Conservation (phyloP, 2,888 invertebrate species). For the Pyrrhosoma nymphula region DNA sequence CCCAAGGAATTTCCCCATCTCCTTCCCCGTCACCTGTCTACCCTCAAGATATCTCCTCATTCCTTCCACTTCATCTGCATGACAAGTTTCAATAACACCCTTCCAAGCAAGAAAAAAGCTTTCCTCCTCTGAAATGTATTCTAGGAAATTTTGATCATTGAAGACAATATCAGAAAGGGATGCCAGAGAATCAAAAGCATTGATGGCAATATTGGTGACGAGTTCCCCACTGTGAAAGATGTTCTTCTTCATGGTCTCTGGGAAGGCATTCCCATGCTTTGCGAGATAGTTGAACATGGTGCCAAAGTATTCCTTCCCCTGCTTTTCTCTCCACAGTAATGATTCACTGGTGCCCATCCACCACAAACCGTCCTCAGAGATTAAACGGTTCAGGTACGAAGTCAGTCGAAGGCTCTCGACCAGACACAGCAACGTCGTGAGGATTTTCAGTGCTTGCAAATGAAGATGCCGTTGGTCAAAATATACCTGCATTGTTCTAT, state of each 20-base stretch:
- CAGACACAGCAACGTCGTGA: not conserved
- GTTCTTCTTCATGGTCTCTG: not conserved
- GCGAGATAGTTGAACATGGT: not conserved
- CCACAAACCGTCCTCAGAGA: not conserved
- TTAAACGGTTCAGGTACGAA: not conserved
- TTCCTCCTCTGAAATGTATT: not conserved
- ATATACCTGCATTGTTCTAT: not conserved
- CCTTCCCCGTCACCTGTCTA: not conserved
- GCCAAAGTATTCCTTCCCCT: not conserved
- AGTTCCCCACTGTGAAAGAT: not conserved
- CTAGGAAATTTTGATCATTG: not conserved
- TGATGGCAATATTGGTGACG: not conserved
- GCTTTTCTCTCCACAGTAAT: not conserved
- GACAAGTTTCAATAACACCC: not conserved
- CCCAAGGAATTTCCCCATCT: not conserved
- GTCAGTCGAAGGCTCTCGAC: not conserved
- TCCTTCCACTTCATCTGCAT: not conserved
- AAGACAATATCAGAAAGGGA: not conserved
- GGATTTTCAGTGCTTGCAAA: not conserved
- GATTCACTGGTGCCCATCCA: not conserved
- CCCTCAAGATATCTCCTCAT: not conserved
- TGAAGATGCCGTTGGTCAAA: not conserved
- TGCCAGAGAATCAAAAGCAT: not conserved
- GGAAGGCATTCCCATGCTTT: not conserved
- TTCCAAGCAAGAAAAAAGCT: not conserved